These are phyloP conservation scores for Tetrao urogallus DNA, from an alignment of 2,113 vertebrate genomes.

Conservation along the genomic window DNA sequence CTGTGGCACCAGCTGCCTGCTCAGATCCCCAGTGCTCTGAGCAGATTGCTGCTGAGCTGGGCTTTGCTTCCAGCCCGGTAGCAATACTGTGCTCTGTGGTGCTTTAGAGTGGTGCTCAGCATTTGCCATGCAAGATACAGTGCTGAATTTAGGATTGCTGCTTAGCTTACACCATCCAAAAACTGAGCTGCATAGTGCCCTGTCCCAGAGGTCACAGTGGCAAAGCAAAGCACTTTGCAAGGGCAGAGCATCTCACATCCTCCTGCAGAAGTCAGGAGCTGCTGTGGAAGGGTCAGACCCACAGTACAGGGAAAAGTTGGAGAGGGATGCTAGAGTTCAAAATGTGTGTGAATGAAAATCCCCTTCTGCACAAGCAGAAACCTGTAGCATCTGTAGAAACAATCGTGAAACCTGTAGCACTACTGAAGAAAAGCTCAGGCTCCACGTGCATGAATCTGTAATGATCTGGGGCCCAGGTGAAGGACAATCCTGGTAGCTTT, in stretches of 20 bases:
- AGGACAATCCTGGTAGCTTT: not conserved
- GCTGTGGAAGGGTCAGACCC: not conserved
- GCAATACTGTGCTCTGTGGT: not conserved
- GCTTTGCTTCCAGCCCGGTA: not conserved
- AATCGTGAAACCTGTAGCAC: not conserved
- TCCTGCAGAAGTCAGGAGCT: not conserved
- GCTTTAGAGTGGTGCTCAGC: not conserved
- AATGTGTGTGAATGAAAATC: not conserved
- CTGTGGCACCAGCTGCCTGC: not conserved
- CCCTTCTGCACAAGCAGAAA: conserved; percentile 2
- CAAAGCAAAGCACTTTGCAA: not conserved
- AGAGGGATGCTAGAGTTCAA: not conserved
- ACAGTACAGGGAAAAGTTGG: not conserved
- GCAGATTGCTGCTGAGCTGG: not conserved
- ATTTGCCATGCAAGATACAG: not conserved
- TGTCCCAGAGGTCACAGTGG: not conserved
- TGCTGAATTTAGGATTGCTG: not conserved
- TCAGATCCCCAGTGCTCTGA: not conserved
- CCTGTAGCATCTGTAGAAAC: not conserved
- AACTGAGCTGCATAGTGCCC: not conserved
- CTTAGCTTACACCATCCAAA: not conserved
- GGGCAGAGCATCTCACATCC: not conserved
- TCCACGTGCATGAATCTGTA: not conserved
- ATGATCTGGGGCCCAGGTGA: not conserved
- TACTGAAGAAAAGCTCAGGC: not conserved